A percentile compares a stretch with the other conserved stretches of the same genome.
phyloP scores from a whole-genome alignment of 1,140 invertebrate species.

The Trachelipus rathkii region DNA sequence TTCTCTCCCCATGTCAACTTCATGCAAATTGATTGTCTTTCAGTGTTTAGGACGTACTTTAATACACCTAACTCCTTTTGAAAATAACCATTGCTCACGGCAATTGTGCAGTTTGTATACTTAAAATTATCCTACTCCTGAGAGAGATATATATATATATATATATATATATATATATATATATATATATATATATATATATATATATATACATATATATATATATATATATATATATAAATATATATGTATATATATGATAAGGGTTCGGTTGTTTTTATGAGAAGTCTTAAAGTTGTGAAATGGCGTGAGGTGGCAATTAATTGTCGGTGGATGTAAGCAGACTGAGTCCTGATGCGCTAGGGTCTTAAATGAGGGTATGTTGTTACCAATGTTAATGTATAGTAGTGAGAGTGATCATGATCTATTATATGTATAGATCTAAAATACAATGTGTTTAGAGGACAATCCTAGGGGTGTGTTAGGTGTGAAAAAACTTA shows the following conservation, averaged over 20 bases:
- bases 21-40: neutral
- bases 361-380: too few species aligned
- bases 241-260: too few species aligned
- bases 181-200: slow-evolving; percentile 29
- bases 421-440: neutral
- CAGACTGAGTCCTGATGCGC: too few species aligned
- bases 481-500: too few species aligned
- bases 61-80: neutral
- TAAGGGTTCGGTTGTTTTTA: too few species aligned
- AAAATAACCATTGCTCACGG: neutral
- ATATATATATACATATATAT: slow-evolving; percentile 28
- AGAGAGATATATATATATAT: slow-evolving; percentile 30
- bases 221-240: slow-evolving; percentile 30
- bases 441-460: too few species aligned
- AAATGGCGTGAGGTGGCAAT: too few species aligned
- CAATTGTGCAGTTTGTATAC: neutral
- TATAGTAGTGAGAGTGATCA: too few species aligned
- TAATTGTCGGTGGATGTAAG: too few species aligned
- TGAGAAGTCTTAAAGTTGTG: too few species aligned
- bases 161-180: slow-evolving; percentile 34
- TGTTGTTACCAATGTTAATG: too few species aligned
- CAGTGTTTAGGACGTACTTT: neutral
- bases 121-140: slow-evolving; percentile 7
- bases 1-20: neutral
- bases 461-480: too few species aligned